Evolutionary conservation across 2,113 vertebrate genomes (phyloP), one percentile per base, ranked within the genome.

Genomic region (Brevimyrus niger): DNA sequence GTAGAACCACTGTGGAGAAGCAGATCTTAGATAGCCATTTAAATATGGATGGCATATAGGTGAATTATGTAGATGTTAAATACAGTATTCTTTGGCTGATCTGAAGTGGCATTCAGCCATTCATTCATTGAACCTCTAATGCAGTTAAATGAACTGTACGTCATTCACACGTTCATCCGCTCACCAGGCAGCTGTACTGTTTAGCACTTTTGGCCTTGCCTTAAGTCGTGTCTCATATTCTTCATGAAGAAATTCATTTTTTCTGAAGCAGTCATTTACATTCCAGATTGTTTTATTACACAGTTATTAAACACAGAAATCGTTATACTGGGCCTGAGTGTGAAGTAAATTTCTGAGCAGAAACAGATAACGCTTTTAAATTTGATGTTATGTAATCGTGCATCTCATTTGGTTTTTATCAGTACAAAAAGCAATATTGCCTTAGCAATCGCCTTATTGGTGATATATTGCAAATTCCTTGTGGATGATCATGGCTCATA

Each of bases 351-450:
- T 80, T 80, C 31, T 35, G 31, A 80, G 73, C 6, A 19, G 73
- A 80, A 80, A 42, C 73, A 38, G 73, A 80, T 42, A 76, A 80
- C 4, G 73, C 35, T 80, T 17, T 80, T 80, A 80, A 80, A 80
- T 35, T 19, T 27, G 15, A 38, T 35, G 38, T 80, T 80, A 35
- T 42, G 35, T 80, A 80, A 42, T 42, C 35, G 10, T 69, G 61
- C n/a, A 69, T 69, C n/a, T 69, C 61, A 69, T 69, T 80, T 80
- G 73, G 73, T 42, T 80, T 42, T 80, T 80, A 80, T 80, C 73
- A 80, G 35, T 42, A 42, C 73, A 38, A 80, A 80, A 80, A 38
- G 73, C 73, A 80, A 80, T 80, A 42, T 38, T 80, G 73, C 35
- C 73, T 80, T 80, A 80, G 73, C 6, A 80, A 42, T 80, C n/a